Conservation (phyloP, 2,113 vertebrate species). For the Pontoporia blainvillei region DNA sequence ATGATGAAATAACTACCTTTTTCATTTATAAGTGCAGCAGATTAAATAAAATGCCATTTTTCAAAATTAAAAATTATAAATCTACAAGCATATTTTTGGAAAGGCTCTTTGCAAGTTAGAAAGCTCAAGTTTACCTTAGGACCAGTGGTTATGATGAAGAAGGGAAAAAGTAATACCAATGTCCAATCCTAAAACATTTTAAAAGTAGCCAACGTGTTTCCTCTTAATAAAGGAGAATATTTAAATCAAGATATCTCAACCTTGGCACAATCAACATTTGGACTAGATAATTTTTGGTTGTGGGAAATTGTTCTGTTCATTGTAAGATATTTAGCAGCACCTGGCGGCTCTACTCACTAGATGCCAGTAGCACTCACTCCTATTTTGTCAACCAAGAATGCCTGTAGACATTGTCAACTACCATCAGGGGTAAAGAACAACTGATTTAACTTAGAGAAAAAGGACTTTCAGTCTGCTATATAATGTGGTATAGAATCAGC, state of each 20-base stretch:
- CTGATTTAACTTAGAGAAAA: background rate
- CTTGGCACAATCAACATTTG: background rate
- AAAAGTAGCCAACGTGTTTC: background rate
- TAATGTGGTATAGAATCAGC: background rate
- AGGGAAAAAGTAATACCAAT: background rate
- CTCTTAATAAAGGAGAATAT: background rate
- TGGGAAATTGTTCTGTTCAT: background rate
- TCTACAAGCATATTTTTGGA: background rate
- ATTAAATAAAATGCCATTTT: constrained; percentile 30
- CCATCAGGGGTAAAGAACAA: background rate
- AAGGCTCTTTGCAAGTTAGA: background rate
- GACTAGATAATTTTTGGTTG: background rate
- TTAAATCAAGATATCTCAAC: background rate
- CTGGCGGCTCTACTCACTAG: background rate
- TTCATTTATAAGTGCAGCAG: constrained; percentile 58
- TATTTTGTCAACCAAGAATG: background rate
- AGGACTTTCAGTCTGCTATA: background rate
- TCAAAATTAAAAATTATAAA: constrained; percentile 53
- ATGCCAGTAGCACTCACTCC: background rate
- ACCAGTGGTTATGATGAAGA: background rate
- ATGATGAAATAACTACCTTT: constrained; percentile 64
- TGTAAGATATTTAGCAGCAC: background rate
- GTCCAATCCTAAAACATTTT: background rate
- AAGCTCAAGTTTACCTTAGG: background rate
- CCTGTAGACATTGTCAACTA: background rate